Evolutionary conservation across 2,888 invertebrate genomes (phyloP), one percentile per base, ranked within the genome.

Genomic region (Xestoiulus laeticollis): DNA sequence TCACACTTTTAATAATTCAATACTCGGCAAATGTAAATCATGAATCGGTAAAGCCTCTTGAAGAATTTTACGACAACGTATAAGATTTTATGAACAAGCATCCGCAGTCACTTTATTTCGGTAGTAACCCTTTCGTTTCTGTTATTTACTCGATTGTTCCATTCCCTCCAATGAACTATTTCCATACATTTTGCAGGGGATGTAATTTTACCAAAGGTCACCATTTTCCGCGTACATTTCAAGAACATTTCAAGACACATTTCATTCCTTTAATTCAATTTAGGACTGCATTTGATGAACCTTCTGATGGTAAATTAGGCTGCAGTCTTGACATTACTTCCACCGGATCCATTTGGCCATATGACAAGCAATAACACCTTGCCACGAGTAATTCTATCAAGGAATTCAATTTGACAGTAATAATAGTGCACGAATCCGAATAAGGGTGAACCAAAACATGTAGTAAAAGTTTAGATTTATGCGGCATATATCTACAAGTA

Each of bases 391-490:
- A 78, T 78, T 30, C 78, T 78, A 78, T 78, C 78, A 78, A 30
- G 78, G 78, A 78, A 78, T 78, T 78, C 78, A 78, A 78, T 78
- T 78, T 78, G 78, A 78, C 78, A 32, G 78, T 78, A 78, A 30
- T 78, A 78, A 78, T 78, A 78, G 78, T 30, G 30, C 78, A 78
- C 78, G 78, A 78, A 32, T 78, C 78, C 78, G 78, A 78, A 78
- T 32, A 78, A 32, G 30, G 78, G 78, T 68, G 78, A 78, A 78
- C 78, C 78, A 78, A 78, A 78, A 78, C 78, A 78, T 78, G 78
- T 32, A 78, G 78, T 78, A 78, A 78, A 78, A 78, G 78, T 78
- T 78, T 78, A 78, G 78, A 78, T 78, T 78, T 78, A 78, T 78
- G 78, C 78, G 30, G 78, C 78, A 78, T 78, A 78, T 78, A 78